Conservation (phyloP, 2,888 invertebrate genomes). For the Apodemia hepburni region DNA sequence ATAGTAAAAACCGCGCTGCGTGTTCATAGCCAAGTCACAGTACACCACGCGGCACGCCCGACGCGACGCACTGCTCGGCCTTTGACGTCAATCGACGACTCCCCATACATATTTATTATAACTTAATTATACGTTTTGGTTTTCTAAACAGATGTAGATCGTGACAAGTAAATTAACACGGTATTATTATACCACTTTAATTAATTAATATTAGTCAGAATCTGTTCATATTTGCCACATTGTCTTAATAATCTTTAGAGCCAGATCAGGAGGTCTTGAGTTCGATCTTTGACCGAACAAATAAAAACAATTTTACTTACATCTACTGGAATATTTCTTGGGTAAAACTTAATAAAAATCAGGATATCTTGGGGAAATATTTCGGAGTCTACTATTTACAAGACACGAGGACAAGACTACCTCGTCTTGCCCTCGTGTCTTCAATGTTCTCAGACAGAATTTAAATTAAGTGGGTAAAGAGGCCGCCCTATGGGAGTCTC, state of each 20-base stretch:
- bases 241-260: not conserved
- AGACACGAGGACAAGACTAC: too few species aligned
- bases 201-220: not conserved
- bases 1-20: not conserved
- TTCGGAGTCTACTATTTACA: too few species aligned
- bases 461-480: too few species aligned
- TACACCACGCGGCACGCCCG: not conserved
- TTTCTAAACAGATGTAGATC: constrained; percentile 33
- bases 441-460: too few species aligned
- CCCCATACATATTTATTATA: constrained; percentile 39
- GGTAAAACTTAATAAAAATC: not conserved
- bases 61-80: constrained; percentile 26
- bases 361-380: not conserved
- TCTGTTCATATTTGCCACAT: not conserved
- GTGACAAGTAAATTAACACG: constrained; percentile 35
- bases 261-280: not conserved
- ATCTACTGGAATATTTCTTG: not conserved
- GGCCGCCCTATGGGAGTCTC: too few species aligned
- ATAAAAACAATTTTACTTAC: not conserved
- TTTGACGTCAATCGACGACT: constrained; percentile 41
- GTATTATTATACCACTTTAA: constrained; percentile 19
- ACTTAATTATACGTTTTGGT: constrained; percentile 37
- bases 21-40: not conserved
- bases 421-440: too few species aligned
- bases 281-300: too few species aligned